phyloP scores from a whole-genome alignment of 1,140 invertebrate species.

The Ostrea denselamellosa region DNA sequence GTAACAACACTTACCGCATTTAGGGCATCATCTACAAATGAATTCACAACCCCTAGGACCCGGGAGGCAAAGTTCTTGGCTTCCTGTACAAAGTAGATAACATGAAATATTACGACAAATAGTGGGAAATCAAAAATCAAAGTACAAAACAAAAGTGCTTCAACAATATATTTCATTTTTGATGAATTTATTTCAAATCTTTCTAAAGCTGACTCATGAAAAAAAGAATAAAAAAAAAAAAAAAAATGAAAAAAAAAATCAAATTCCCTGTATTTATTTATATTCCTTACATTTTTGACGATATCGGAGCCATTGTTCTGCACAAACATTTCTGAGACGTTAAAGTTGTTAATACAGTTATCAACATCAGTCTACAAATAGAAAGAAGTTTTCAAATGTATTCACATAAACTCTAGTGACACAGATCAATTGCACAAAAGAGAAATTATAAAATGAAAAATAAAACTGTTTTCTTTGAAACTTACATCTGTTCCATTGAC shows the following conservation, averaged over 20 bases:
- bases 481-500: slow-evolving; percentile 55
- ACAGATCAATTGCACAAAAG: not conserved
- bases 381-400: not conserved
- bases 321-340: slow-evolving; percentile 22
- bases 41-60: slow-evolving; percentile 35
- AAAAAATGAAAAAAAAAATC: too few relatives aligned
- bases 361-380: slow-evolving; percentile 44
- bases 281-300: slow-evolving; percentile 44
- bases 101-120: too few relatives aligned
- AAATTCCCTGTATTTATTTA: not conserved
- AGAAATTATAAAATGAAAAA: not conserved
- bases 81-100: slow-evolving; percentile 23
- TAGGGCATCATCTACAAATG: slow-evolving; percentile 34
- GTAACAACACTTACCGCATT: slow-evolving; percentile 41
- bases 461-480: not conserved
- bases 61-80: slow-evolving; percentile 43
- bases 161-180: too few relatives aligned
- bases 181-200: too few relatives aligned
- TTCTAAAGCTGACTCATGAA: not conserved
- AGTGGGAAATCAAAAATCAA: too few relatives aligned
- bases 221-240: too few relatives aligned
- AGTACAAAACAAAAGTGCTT: too few relatives aligned
- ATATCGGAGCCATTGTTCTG: slow-evolving; percentile 42
- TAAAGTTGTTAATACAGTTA: slow-evolving; percentile 38
- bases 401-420: not conserved